A percentile compares a stretch with the other conserved stretches of the same genome.
These are phyloP conservation scores for Sphaerophoria rueppellii DNA, from an alignment of 2,888 invertebrate species.

Conservation along the genomic window DNA sequence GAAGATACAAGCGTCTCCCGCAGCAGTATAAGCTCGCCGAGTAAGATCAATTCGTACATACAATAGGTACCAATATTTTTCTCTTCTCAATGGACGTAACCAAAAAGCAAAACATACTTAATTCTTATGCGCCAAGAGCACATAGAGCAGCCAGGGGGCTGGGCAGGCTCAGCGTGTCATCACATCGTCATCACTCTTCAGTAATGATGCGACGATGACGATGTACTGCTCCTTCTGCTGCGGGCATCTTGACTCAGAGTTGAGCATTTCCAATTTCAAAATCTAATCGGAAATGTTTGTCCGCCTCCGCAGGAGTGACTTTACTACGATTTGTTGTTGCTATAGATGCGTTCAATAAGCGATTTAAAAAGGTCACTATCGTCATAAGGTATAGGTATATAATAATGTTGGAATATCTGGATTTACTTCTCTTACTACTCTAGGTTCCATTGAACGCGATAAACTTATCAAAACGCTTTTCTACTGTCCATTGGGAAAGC, in stretches of 20 bases:
- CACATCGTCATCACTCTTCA: conserved; percentile 61
- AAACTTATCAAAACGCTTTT: conserved; percentile 65
- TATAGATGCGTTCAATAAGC: conserved; percentile 47
- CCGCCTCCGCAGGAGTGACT: conserved; percentile 66
- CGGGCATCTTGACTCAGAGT: conserved; percentile 36
- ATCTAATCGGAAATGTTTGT: conserved; percentile 73
- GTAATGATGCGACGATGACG: conserved; percentile 28
- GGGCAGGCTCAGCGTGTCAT: conserved; percentile 60
- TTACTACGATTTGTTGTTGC: conserved; percentile 19
- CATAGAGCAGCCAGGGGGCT: not conserved
- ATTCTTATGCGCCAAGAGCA: conserved; percentile 28
- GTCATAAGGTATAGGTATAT: not conserved
- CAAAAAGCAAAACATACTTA: conserved; percentile 8
- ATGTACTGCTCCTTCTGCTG: conserved; percentile 50
- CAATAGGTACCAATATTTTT: not conserved
- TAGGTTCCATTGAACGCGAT: conserved; percentile 24
- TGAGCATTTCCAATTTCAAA: conserved; percentile 69
- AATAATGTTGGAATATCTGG: not conserved
- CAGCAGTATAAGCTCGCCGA: conserved; percentile 17
- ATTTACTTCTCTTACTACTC: conserved; percentile 3
- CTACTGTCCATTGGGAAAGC: conserved; percentile 42
- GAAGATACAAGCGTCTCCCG: conserved; percentile 40
- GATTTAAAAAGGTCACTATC: conserved; percentile 50
- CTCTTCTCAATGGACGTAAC: not conserved
- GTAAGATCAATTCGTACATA: conserved; percentile 33